Evolutionary conservation across 2,113 vertebrate species (phyloP), one percentile per base, ranked within the genome.

Genomic region (Morone chrysops): DNA sequence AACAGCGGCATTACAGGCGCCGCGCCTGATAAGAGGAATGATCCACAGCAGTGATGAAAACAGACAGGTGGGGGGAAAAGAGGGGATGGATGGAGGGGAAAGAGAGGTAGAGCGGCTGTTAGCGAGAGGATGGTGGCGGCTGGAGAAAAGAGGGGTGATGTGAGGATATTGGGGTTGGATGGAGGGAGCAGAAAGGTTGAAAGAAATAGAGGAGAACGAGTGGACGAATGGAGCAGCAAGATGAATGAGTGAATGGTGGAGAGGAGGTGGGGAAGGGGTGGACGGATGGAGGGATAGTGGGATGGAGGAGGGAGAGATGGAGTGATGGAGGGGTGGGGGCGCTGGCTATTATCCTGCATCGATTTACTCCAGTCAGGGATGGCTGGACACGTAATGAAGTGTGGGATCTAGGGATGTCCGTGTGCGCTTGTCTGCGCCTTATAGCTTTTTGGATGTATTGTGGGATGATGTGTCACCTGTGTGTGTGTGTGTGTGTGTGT

Each of bases 291-390:
- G 51, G 75, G 59, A 72, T 40, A 40, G 40, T 53, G 70, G 77
- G 67, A 56, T 22, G 57, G 72, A 53, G 81, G 79, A 69, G 69
- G 72, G 74, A 20, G 47, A 53, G 75, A 76, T 45, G 77, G 70
- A 87, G 81, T 13, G 77, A 78, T 74, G 83, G 79, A 82, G 87
- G 90, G 74, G 80, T 61, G 82, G 78, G 85, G 83, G 83, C 40
- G 60, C 83, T 84, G 78, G 90, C 91, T 92, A 92, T 93, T 94
- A 92, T 92, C 92, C 91, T 83, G 82, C 89, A 94, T 93, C 89
- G 90, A 94, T 94, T 93, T 92, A 87, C 91, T 93, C 88, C 88
- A 78, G 92, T 92, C 91, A 91, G 84, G 92, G 91, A 90, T 93
- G 92, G 89, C 91, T 89, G 92, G 82, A 81, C 43, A 50, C 0